Conservation (phyloP, 2,888 invertebrate genomes). For the Strigamia crassipes region DNA sequence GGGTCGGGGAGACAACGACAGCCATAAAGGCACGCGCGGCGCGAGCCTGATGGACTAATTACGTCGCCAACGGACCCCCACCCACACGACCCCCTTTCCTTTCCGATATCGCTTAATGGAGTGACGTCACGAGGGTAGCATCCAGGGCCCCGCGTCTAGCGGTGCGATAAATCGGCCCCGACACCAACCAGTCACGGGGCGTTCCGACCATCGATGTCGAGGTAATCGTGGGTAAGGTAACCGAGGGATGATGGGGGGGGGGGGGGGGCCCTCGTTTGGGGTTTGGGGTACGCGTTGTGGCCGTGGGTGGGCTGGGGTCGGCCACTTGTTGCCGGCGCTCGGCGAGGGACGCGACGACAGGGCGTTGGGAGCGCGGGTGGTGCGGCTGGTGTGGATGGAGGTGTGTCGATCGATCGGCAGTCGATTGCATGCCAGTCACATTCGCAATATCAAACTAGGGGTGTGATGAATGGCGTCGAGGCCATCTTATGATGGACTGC, state of each 20-base stretch:
- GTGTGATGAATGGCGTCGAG: slow-evolving; percentile 22
- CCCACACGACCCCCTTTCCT: background rate
- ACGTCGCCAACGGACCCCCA: slow-evolving; percentile 34
- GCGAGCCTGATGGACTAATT: slow-evolving; percentile 44
- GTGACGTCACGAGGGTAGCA: slow-evolving; percentile 9
- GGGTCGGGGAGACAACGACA: slow-evolving; percentile 15
- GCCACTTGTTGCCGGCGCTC: background rate
- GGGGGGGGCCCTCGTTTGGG: background rate
- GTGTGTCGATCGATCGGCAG: slow-evolving; percentile 19
- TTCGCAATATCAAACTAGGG: slow-evolving; percentile 3
- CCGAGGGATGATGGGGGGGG: background rate
- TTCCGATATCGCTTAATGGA: slow-evolving; percentile 1
- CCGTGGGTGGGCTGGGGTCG: too few relatives aligned
- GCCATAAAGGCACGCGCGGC: slow-evolving; percentile 43
- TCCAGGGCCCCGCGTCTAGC: background rate
- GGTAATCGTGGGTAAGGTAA: background rate
- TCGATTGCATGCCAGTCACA: slow-evolving; percentile 34
- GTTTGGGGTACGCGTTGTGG: background rate
- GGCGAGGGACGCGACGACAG: background rate
- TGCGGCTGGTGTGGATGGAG: background rate
- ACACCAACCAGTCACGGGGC: too few relatives aligned
- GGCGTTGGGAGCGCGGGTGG: background rate
- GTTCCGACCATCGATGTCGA: background rate
- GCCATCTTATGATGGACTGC: slow-evolving; percentile 34
- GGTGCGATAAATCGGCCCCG: background rate